Conservation (phyloP, 2,113 vertebrate species). For the Onychorhynchus coronatus region DNA sequence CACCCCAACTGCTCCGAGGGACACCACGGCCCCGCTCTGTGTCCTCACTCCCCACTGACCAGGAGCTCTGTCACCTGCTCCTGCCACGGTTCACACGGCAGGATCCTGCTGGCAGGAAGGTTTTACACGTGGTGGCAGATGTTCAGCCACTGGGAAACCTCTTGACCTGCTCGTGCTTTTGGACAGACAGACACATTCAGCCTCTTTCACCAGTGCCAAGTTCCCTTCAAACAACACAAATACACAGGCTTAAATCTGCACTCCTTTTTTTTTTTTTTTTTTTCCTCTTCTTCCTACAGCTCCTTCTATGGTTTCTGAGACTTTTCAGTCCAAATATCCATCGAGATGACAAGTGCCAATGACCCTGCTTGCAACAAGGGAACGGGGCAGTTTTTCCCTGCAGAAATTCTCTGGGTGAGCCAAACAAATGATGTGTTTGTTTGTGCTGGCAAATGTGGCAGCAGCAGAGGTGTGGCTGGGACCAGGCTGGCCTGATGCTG, state of each 20-base stretch:
- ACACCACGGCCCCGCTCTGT: accelerated
- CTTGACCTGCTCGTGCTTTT: background rate
- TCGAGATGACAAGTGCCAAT: background rate
- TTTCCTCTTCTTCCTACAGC: background rate
- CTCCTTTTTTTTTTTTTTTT: background rate
- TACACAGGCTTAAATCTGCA: background rate
- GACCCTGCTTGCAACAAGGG: background rate
- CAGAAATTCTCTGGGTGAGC: background rate
- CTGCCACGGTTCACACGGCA: accelerated
- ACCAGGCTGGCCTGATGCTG: background rate
- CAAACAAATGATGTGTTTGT: background rate
- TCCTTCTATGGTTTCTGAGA: background rate
- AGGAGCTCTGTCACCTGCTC: background rate
- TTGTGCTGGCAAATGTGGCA: background rate
- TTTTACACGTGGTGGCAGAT: background rate
- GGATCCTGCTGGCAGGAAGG: background rate
- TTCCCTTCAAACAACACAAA: background rate
- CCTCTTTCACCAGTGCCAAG: background rate
- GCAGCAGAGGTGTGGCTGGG: background rate
- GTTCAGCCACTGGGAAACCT: background rate
- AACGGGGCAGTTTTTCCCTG: background rate
- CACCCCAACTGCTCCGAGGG: accelerated
- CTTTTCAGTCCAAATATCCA: background rate
- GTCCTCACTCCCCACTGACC: background rate
- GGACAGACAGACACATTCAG: background rate